A percentile compares a stretch with the other conserved stretches of the same genome.
Evolutionary conservation across 2,797 vertebrate genomes (phyloP).

Genomic region (Centropyge bicolor): DNA sequence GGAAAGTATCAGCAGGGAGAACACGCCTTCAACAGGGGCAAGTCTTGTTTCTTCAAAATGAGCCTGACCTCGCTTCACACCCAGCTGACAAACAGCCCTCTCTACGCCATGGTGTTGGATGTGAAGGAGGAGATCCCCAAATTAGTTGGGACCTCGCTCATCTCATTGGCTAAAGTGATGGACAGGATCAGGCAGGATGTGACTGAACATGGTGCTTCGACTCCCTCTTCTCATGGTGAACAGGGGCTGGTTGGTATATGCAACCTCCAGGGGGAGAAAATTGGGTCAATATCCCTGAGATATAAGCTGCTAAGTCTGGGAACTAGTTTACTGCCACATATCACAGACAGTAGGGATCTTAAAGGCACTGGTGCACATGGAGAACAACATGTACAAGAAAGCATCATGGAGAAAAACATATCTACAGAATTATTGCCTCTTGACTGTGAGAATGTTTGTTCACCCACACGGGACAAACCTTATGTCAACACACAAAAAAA

Average conservation of each 20-base stretch:
- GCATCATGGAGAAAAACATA: not conserved
- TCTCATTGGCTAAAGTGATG: conserved; percentile 80
- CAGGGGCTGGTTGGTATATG: conserved; percentile 71
- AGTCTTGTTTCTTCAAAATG: conserved; percentile 91
- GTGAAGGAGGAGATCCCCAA: conserved; percentile 79
- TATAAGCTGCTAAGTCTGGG: conserved; percentile 88
- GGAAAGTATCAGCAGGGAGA: not conserved
- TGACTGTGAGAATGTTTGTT: not conserved
- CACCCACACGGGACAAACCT: conserved; percentile 1
- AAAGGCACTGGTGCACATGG: not conserved
- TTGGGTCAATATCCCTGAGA: conserved; percentile 85
- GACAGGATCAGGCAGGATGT: conserved; percentile 76
- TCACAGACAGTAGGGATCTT: conserved; percentile 54
- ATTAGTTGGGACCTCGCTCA: conserved; percentile 83
- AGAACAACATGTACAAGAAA: conserved; percentile 23
- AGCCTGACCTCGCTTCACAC: conserved; percentile 74
- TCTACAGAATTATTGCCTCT: not conserved
- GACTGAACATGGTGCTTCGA: conserved; percentile 54
- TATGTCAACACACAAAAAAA: conserved; percentile 17
- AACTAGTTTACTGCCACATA: conserved; percentile 65
- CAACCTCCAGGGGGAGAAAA: conserved; percentile 77
- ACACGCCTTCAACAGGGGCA: conserved; percentile 88
- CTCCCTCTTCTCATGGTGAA: conserved; percentile 76
- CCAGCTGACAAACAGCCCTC: conserved; percentile 81
- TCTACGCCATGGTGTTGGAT: conserved; percentile 86